Evolutionary conservation across 2,797 vertebrate genomes (phyloP), one percentile per base, ranked within the genome.

Genomic region (Echeneis naucrates): DNA sequence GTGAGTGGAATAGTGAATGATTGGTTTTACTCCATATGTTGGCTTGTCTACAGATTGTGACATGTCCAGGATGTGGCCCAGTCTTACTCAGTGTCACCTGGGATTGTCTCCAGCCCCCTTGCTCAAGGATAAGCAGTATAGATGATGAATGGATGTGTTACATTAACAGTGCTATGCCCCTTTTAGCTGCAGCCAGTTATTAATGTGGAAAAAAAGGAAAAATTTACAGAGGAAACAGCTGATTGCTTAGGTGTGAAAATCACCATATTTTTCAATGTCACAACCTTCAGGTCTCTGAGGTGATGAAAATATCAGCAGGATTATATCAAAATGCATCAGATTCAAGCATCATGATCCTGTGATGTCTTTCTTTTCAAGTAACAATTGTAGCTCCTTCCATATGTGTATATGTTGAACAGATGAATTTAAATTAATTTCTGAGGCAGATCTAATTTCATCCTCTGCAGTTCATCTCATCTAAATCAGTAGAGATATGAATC

Each of bases 401-500:
- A 64, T 52, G 64, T 52, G 70, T 76, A 47, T 68, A 51, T 82
- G 82, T 77, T 62, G 66, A 86, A 69, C 58, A 83, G 61, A 89
- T 75, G 80, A 11, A 73, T 84, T 74, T 85, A 74, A 62, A 84
- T 87, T 81, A 81, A 83, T 86, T 84, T 88, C 66, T 66, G 58
- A 72, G 66, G 58, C 80, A 23, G 69, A 84, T 92, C 82, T 88
- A 62, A 82, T 88, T 87, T 77, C 75, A 71, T 78, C 61, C 78
- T 82, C 55, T 87, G 85, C 84, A 84, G 72, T 88, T 86, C 81
- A 90, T 89, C 88, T 86, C 79, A 75, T 88, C 86, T 72, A 79
- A 89, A 91, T 92, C 91, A 83, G 87, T 85, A 84, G 42, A 84
- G 87, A 91, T 91, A 89, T 90, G 86, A 90, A 90, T 91, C 89